Evolutionary conservation across 1,140 invertebrate species (phyloP).

Genomic region (Cherax destructor): DNA sequence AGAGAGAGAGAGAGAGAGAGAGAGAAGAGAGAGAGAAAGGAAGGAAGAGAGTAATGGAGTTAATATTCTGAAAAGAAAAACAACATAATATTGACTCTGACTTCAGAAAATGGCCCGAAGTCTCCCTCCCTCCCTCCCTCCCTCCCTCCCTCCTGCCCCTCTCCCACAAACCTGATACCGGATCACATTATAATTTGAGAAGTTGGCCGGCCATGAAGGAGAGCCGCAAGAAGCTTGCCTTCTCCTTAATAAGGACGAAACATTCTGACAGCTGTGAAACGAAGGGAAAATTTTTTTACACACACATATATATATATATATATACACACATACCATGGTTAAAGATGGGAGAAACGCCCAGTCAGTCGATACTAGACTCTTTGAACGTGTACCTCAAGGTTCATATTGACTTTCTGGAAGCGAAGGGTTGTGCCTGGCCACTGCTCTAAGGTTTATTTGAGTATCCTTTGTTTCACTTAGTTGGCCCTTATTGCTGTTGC

Average conservation of each 20-base stretch:
- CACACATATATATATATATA: too few relatives aligned
- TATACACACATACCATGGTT: not conserved
- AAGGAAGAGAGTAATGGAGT: too few relatives aligned
- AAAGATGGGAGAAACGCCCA: not conserved
- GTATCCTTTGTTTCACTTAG: slow-evolving; percentile 16
- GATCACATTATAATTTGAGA: not conserved
- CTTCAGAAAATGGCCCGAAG: too few relatives aligned
- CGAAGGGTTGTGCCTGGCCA: not conserved
- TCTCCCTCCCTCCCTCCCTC: not conserved
- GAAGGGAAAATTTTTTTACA: not conserved
- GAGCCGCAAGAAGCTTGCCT: not conserved
- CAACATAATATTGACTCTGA: too few relatives aligned
- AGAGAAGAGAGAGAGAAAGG: too few relatives aligned
- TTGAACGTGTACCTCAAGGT: not conserved
- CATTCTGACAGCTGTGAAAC: not conserved
- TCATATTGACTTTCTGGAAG: not conserved
- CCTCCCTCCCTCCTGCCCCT: too few relatives aligned
- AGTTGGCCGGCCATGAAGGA: not conserved
- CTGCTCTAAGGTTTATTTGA: not conserved
- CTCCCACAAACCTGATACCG: not conserved
- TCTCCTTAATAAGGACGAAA: not conserved
- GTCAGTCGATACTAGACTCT: not conserved
- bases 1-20: too few relatives aligned
- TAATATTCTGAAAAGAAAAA: too few relatives aligned
- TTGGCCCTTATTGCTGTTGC: slow-evolving; percentile 9